Base-by-base conservation (phyloP, 2,888 invertebrate genomes). In the Muschampia plurimacula region DNA sequence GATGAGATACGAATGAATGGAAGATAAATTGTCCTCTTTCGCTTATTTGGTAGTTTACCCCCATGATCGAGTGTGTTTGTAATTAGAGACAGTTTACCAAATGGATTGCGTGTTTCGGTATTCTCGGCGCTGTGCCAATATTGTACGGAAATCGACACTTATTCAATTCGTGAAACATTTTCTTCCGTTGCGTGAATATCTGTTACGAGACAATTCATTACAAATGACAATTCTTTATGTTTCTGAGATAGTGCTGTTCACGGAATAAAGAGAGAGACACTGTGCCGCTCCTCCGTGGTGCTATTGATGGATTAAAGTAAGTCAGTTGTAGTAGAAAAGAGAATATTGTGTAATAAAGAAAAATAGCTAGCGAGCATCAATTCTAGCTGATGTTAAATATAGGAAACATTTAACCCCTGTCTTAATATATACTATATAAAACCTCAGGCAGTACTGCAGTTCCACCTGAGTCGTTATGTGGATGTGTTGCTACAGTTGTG, bases 71-170 rank as follows among this genome's bases (percentile, higher is more conserved):
- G 65, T 49, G 49, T n/a, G 49, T 10, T 46, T 12, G 65, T 49
- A 65, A 65, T 65, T 52, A 52, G 65, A 65, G 49, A 49, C 49
- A 65, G 22, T 52, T 49, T 49, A 52, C 9, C 32, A 65, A 63
- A 65, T 28, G 49, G 32, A 49, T 65, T 28, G 13, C 64, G 64
- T 46, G 64, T 46, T 28, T 32, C 46, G 46, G n/a, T n/a, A 49
- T 6, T 46, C 28, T 41, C 64, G 41, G 49, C 49, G 32, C 65
- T n/a, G 32, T 65, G 65, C 65, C 65, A 65, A 49, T 32, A 13
- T 65, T 49, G 65, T 32, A 8, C 32, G 64, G 65, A 65, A 52
- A 65, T 65, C 32, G 49, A 52, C 32, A 65, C 46, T 65, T 49
- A 65, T 65, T 62, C 60, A 39, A 32, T 32, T 59, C 28, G 8